Base-by-base conservation (phyloP, 2,113 vertebrate genomes). In the Hippolais icterina region DNA sequence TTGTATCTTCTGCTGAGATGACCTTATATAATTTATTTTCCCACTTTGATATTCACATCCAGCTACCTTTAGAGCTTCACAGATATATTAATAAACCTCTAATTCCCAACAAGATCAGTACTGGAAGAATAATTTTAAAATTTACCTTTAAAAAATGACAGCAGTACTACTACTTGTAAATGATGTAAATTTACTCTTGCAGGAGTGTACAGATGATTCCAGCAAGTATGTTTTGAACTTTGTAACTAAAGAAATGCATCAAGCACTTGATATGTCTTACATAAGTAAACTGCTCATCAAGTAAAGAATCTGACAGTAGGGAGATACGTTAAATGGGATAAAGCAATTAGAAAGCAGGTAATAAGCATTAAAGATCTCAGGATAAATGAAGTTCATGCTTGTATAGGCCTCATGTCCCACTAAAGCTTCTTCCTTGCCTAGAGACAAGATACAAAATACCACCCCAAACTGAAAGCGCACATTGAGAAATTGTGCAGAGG, bases 401-500 rank as follows among this genome's bases (percentile, higher is more conserved):
- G 21, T 33, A 33, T 3, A 31, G 13, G 47, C 68, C 35, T 66
- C 29, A 16, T 6, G 5, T 49, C n/a, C n/a, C 31, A 29, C 4
- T 52, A 50, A 72, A 63, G 8, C 24, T 33, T 68, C 23, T 78
- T 60, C 37, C 31, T 83, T 50, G 33, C 25, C 59, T 65, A 23
- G 24, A 53, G 44, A 70, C 8, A 74, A 63, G 31, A 64, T 25
- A 63, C 10, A 37, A 91, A 89, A 60, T 20, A 39, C 54, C 39
- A n/a, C 7, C 49, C 42, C 56, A 64, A n/a, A 50, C 0, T 16
- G 44, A 42, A 85, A 84, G 33, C 5, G 23, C 10, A 25, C 0
- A 0, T 16, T 24, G 15, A 42, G n/a, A 70, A 71, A 76, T 42
- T 5, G 61, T 0, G 0, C n/a, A 33, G 49, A 60, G 39, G 49